Percentiles rank a stretch among this genome's conserved stretches.
These are phyloP conservation scores for Aplochiton taeniatus DNA, from an alignment of 2,797 vertebrate species.

Conservation along the genomic window DNA sequence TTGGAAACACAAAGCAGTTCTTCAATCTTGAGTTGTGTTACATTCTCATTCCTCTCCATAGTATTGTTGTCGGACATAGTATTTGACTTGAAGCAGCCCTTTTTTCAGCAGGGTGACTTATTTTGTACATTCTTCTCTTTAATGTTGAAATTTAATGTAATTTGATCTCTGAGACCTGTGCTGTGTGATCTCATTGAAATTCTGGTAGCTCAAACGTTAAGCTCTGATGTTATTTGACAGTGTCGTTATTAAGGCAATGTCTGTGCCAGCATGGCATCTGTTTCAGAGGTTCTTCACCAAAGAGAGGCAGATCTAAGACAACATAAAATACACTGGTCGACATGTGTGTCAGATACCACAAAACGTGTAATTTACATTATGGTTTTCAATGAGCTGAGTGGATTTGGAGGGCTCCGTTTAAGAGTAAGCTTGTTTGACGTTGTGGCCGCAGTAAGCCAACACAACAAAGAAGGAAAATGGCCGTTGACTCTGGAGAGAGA, in stretches of 20 bases:
- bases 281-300: conserved; percentile 6
- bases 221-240: conserved; percentile 24
- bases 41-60: conserved; percentile 44
- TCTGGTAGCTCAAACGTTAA: conserved; percentile 20
- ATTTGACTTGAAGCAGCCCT: conserved; percentile 10
- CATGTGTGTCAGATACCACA: too few species aligned
- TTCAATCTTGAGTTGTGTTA: conserved; percentile 17
- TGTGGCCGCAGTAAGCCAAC: too few species aligned
- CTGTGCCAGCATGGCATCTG: conserved; percentile 12
- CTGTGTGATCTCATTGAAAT: conserved; percentile 28
- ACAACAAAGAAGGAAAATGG: too few species aligned
- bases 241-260: conserved; percentile 1
- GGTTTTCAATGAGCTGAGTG: too few species aligned
- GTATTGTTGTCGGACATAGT: background rate
- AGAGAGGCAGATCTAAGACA: background rate
- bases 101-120: background rate
- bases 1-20: conserved; percentile 14
- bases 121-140: conserved; percentile 15
- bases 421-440: too few species aligned
- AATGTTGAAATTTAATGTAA: conserved; percentile 25
- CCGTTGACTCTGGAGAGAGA: too few species aligned
- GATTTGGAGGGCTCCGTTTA: too few species aligned
- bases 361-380: too few species aligned
- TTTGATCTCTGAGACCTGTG: conserved; percentile 10
- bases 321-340: too few species aligned